These are phyloP conservation scores for Drosophila nannoptera DNA, from an alignment of 1,140 invertebrate genomes.

Conservation along the genomic window DNA sequence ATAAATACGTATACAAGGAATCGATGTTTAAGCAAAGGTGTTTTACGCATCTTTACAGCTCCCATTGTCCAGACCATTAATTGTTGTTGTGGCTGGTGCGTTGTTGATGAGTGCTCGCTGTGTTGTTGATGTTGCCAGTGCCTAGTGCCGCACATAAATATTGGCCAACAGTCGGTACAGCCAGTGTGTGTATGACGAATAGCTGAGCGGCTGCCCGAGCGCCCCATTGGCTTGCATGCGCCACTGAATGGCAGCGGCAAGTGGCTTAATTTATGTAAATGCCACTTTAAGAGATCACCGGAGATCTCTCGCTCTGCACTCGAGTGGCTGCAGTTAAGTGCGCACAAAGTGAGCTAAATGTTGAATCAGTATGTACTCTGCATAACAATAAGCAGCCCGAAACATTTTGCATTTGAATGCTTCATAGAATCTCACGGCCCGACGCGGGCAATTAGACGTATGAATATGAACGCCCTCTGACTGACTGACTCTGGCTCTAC, in stretches of 20 bases:
- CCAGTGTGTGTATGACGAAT: conserved; percentile 64
- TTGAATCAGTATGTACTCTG: conserved; percentile 36
- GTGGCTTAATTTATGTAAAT: conserved; percentile 75
- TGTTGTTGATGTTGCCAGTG: conserved; percentile 38
- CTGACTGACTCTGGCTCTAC: conserved; percentile 14
- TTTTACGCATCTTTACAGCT: conserved; percentile 61
- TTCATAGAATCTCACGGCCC: conserved; percentile 46
- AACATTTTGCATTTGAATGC: conserved; percentile 45
- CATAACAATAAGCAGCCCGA: conserved; percentile 39
- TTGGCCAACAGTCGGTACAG: conserved; percentile 54
- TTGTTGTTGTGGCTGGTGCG: conserved; percentile 27
- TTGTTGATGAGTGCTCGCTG: no score
- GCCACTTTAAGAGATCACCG: conserved; percentile 39
- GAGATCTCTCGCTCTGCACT: conserved; percentile 41
- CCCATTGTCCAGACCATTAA: conserved; percentile 42
- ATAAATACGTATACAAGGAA: conserved; percentile 57
- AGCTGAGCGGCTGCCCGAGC: conserved; percentile 37
- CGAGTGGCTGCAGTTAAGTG: conserved; percentile 49
- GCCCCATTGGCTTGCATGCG: conserved; percentile 63
- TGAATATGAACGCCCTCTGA: conserved; percentile 45
- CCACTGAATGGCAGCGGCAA: conserved; percentile 53
- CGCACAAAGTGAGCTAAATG: conserved; percentile 40
- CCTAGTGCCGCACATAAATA: conserved; percentile 62
- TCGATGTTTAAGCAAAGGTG: conserved; percentile 51
- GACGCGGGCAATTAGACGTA: conserved; percentile 41